These are phyloP conservation scores for Corapipo altera DNA, from an alignment of 2,113 vertebrate species.

Conservation along the genomic window DNA sequence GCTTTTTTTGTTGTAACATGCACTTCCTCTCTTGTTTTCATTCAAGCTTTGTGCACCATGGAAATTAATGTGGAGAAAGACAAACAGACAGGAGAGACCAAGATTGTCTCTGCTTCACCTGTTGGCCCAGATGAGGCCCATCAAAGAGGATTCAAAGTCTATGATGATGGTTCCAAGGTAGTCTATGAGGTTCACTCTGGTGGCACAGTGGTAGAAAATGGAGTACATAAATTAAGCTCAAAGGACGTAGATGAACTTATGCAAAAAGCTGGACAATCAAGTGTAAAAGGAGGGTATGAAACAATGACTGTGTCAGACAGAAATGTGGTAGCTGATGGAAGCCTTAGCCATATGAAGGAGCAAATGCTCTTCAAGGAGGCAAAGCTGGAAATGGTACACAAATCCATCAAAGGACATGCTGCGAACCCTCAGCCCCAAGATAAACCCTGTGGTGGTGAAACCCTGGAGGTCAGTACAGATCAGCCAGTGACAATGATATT, in stretches of 20 bases:
- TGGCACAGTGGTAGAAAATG: constrained; percentile 90
- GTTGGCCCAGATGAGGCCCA: constrained; percentile 85
- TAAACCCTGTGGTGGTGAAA: constrained; percentile 54
- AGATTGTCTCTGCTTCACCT: constrained; percentile 89
- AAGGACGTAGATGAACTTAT: constrained; percentile 90
- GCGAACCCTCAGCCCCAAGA: constrained; percentile 67
- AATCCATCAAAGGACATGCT: constrained; percentile 76
- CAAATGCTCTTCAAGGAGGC: constrained; percentile 83
- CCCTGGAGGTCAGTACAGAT: constrained; percentile 75
- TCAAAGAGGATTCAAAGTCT: constrained; percentile 92
- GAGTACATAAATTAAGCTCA: constrained; percentile 87
- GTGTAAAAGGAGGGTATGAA: constrained; percentile 70
- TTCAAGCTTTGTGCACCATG: constrained; percentile 97
- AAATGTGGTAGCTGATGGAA: constrained; percentile 75
- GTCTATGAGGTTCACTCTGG: constrained; percentile 93
- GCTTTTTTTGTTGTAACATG: constrained; percentile 88
- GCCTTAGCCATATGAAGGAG: constrained; percentile 74
- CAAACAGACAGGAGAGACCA: constrained; percentile 92
- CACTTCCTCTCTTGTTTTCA: constrained; percentile 86
- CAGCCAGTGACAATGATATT: constrained; percentile 98
- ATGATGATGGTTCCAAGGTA: constrained; percentile 93
- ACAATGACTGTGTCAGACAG: constrained; percentile 75
- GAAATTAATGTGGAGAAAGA: constrained; percentile 98
- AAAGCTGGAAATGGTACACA: constrained; percentile 85
- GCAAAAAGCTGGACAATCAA: constrained; percentile 85